A percentile compares a stretch with the other conserved stretches of the same genome.
Evolutionary conservation across 2,888 invertebrate species (phyloP).

Genomic region (Molorchus minor): DNA sequence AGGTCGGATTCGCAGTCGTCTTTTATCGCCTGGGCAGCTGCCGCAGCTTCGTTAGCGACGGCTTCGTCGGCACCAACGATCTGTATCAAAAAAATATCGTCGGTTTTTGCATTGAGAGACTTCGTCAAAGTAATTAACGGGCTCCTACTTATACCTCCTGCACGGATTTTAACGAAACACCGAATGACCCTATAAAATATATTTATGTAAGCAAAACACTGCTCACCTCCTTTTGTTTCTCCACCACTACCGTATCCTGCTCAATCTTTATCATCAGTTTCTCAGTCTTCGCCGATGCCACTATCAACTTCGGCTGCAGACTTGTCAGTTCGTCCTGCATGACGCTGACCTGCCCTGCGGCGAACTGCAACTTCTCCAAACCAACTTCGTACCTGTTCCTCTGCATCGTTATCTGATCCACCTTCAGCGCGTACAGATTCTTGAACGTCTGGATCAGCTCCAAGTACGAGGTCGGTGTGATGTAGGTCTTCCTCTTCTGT

Average conservation of each 20-base stretch:
- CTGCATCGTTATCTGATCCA: conserved; percentile 76
- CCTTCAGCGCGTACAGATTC: conserved; percentile 75
- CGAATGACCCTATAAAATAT: too few relatives aligned
- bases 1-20: conserved; percentile 97
- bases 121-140: too few relatives aligned
- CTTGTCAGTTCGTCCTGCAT: conserved; percentile 92
- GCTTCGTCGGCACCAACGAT: conserved; percentile 95
- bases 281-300: conserved; percentile 88
- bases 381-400: conserved; percentile 84
- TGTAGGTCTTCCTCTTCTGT: conserved; percentile 83
- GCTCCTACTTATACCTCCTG: too few relatives aligned
- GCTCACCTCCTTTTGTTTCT: conserved; percentile 90
- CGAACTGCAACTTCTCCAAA: conserved; percentile 89
- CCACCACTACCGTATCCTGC: conserved; percentile 93
- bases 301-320: conserved; percentile 87
- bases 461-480: conserved; percentile 93
- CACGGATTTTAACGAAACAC: too few relatives aligned
- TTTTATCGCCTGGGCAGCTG: conserved; percentile 96
- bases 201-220: too few relatives aligned
- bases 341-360: conserved; percentile 86
- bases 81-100: too few relatives aligned
- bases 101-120: too few relatives aligned
- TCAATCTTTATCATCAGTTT: conserved; percentile 96
- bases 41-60: conserved; percentile 92
- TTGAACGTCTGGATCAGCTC: conserved; percentile 90